Conservation (phyloP, 2,113 vertebrate genomes). For the Lamprotornis superbus region DNA sequence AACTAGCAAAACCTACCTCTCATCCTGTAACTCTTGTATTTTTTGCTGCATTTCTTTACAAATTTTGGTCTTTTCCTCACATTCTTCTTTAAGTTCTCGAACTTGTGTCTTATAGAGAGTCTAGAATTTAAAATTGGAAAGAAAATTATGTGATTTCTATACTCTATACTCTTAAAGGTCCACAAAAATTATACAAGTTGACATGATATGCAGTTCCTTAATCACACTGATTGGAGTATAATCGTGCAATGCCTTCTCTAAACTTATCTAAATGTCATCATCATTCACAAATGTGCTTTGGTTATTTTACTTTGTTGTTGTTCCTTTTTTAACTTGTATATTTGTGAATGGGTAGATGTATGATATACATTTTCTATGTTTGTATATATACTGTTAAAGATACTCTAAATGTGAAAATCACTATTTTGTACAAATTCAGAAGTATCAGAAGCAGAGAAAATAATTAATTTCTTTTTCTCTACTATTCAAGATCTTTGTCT, state of each 20-base stretch:
- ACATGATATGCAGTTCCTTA: neutral
- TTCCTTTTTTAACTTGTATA: neutral
- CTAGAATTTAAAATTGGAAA: conserved; percentile 70
- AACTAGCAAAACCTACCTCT: conserved; percentile 78
- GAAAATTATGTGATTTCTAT: neutral
- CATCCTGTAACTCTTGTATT: conserved; percentile 92
- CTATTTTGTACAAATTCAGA: neutral
- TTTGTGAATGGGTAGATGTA: neutral
- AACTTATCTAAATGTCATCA: neutral
- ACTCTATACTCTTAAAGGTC: neutral
- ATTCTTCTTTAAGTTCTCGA: conserved; percentile 96
- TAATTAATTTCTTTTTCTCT: neutral
- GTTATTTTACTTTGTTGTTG: neutral
- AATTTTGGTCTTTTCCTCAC: conserved; percentile 93
- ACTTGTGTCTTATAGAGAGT: conserved; percentile 98
- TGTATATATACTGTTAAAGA: neutral
- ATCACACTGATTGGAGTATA: neutral
- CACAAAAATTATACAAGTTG: neutral
- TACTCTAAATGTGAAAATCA: neutral
- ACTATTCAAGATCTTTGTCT: neutral
- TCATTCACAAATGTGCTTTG: neutral
- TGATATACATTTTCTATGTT: neutral
- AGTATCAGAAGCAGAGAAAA: neutral
- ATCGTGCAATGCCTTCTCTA: neutral
- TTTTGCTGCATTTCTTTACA: conserved; percentile 94